Evolutionary conservation across 2,113 vertebrate species (phyloP), one percentile per base, ranked within the genome.

Genomic region (Dromas ardeola): DNA sequence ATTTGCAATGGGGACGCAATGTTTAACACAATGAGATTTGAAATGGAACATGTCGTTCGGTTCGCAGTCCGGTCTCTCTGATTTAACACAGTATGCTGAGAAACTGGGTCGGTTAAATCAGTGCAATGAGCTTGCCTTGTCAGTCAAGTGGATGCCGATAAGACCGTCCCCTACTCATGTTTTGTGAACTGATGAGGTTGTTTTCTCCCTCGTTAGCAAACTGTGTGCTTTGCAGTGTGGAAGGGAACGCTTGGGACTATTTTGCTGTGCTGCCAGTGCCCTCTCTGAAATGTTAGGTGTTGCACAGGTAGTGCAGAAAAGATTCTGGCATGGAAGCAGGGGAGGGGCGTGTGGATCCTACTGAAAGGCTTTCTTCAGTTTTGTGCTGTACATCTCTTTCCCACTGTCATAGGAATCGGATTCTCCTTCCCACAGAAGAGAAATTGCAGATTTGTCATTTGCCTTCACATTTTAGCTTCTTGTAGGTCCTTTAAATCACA

Each of bases 141-240:
- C 61, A 49, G 38, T 55, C 61, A 30, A 52, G 47, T 26, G 34
- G 16, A 27, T 82, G 69, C 56, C 42, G 9, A 3, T 5, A 34
- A 69, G 36, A 36, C 62, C 0, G 0, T 36, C 62, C 50, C 42
- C 62, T 29, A 0, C 19, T 90, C 19, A 0, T 13, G 7, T 49
- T 61, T 52, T 70, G 53, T 70, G 53, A 73, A 32, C 71, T 8
- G 30, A 42, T 36, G 42, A 38, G 56, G 29, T 47, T 77, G 62
- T 53, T 66, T 49, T 69, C 26, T 30, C 40, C 34, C 38, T 13
- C 55, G 30, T 52, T 49, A 69, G 53, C 62, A 65, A 65, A 53
- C 40, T 62, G 2, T 58, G 11, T 20, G 66, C 30, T 82, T 26
- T 12, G 30, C 27, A 11, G 26, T 3, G 23, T 30, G 45, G 30